Conservation (phyloP, 1,140 invertebrate genomes). For the Tetragonula clypearis region DNA sequence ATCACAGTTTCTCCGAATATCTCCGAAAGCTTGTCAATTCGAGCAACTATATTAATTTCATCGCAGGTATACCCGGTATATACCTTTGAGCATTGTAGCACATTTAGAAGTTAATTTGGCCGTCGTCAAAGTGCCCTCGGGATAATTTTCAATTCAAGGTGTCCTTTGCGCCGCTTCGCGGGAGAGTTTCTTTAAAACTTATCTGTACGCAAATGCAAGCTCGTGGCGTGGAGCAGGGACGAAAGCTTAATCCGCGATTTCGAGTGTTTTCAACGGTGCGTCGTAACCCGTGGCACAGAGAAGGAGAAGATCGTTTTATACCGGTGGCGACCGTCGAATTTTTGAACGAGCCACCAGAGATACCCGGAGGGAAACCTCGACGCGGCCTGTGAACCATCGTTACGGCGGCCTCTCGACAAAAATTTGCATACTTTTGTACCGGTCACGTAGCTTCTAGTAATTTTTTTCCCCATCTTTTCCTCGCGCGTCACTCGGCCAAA, state of each 20-base stretch:
- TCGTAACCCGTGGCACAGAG: too few species aligned
- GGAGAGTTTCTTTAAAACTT: too few species aligned
- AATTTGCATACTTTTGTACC: slow-evolving; percentile 31
- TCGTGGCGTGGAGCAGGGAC: too few species aligned
- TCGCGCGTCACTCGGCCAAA: neutral
- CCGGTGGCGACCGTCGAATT: neutral
- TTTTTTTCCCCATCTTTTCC: neutral
- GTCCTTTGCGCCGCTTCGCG: too few species aligned
- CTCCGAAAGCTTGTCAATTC: neutral
- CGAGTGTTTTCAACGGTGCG: neutral
- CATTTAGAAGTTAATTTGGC: too few species aligned
- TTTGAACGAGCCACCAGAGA: neutral
- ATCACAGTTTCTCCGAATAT: neutral
- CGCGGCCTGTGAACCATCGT: neutral
- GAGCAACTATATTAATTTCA: too few species aligned
- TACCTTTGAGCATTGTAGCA: too few species aligned
- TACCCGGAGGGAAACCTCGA: neutral
- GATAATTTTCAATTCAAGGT: too few species aligned
- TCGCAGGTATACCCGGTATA: too few species aligned
- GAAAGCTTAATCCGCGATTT: neutral
- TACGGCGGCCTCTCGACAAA: too few species aligned
- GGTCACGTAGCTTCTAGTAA: neutral
- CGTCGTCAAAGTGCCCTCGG: too few species aligned
- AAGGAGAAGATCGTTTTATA: neutral
- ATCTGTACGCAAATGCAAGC: too few species aligned